Conservation (phyloP, 2,888 invertebrate species). For the Mythimna ferrago region DNA sequence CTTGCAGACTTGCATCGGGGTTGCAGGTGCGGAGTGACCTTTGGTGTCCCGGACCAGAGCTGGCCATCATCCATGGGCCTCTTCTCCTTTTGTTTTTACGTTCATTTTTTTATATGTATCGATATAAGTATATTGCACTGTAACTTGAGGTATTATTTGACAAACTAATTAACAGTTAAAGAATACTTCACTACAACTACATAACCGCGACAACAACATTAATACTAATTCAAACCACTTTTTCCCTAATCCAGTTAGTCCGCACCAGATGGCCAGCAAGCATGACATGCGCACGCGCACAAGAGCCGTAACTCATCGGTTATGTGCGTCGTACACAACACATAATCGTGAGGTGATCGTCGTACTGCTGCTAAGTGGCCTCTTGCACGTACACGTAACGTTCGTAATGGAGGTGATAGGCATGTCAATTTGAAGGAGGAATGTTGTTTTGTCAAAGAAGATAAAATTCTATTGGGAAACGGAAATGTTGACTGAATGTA, state of each 20-base stretch:
- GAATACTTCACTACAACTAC: no score
- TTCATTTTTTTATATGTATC: no score
- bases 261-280: conserved; percentile 28
- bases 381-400: conserved; percentile 25
- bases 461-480: background rate
- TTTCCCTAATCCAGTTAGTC: conserved; percentile 33
- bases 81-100: no score
- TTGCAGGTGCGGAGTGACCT: no score
- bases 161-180: no score
- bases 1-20: no score
- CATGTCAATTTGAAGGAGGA: conserved; percentile 5
- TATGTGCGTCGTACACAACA: conserved; percentile 43
- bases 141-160: no score
- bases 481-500: background rate
- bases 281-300: conserved; percentile 37
- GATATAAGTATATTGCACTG: no score
- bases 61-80: no score
- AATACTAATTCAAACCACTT: conserved; percentile 2
- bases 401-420: conserved; percentile 8
- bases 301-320: conserved; percentile 48
- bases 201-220: background rate
- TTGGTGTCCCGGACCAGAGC: no score
- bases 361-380: conserved; percentile 23
- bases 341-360: conserved; percentile 36
- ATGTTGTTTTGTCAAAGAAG: conserved; percentile 18